Conservation (phyloP, 1,140 invertebrate genomes). For the Ips typographus region DNA sequence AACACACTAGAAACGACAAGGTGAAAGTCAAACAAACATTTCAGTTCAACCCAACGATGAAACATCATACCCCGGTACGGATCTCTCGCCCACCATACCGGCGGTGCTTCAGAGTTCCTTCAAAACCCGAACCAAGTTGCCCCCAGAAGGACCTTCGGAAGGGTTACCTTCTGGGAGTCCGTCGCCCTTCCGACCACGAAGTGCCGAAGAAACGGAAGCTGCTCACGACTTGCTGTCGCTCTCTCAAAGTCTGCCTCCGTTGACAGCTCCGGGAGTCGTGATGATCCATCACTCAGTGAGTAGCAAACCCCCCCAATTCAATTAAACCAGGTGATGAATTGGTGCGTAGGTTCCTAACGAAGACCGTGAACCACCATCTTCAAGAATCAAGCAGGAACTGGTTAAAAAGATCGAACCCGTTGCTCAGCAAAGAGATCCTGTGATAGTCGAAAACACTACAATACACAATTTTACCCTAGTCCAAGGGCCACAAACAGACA, state of each 20-base stretch:
- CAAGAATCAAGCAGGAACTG: conserved; percentile 33
- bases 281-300: conserved; percentile 55
- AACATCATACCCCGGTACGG: too few relatives aligned
- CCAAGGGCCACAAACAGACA: conserved; percentile 16
- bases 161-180: not conserved
- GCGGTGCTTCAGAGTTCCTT: too few relatives aligned
- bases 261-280: conserved; percentile 67
- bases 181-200: conserved; percentile 48
- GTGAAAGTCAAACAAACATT: too few relatives aligned
- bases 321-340: too few relatives aligned
- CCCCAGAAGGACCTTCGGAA: not conserved
- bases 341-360: too few relatives aligned
- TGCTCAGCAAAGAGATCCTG: conserved; percentile 9
- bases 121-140: not conserved
- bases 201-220: conserved; percentile 79
- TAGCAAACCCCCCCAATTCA: not conserved
- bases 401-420: not conserved
- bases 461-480: conserved; percentile 10
- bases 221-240: conserved; percentile 83
- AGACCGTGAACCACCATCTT: conserved; percentile 45
- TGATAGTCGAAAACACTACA: conserved; percentile 11
- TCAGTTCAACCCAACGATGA: too few relatives aligned
- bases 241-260: conserved; percentile 73
- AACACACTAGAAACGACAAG: too few relatives aligned
- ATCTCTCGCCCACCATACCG: too few relatives aligned